Evolutionary conservation across 2,113 vertebrate genomes (phyloP).

Genomic region (Oryzias curvinotus): DNA sequence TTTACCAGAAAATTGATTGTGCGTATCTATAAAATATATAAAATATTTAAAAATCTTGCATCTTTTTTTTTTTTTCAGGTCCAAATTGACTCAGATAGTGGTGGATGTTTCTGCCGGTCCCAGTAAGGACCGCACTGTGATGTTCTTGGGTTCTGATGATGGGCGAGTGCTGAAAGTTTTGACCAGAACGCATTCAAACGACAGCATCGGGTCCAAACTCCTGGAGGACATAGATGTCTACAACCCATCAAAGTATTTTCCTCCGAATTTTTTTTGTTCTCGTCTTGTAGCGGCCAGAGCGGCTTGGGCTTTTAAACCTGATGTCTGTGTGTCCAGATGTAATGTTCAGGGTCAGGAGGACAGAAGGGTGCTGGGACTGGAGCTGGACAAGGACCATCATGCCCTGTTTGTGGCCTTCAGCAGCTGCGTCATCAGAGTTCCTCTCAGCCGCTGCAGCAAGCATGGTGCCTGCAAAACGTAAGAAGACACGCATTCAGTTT

Average conservation of each 20-base stretch:
- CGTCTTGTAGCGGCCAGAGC: neutral
- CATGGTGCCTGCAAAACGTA: conserved; percentile 79
- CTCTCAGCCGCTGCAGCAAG: conserved; percentile 80
- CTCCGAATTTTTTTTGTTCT: neutral
- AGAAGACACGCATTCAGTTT: conserved; percentile 12
- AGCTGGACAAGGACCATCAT: conserved; percentile 83
- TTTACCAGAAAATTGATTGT: too few species aligned
- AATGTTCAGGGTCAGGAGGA: conserved; percentile 72
- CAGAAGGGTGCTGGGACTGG: conserved; percentile 78
- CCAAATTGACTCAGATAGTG: conserved; percentile 83
- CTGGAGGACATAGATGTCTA: conserved; percentile 88
- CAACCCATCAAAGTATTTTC: conserved; percentile 63
- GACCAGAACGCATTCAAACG: conserved; percentile 49
- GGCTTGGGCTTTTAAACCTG: rapidly evolving
- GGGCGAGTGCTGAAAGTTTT: conserved; percentile 87
- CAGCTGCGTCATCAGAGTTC: conserved; percentile 82
- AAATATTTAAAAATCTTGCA: too few species aligned
- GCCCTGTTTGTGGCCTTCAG: conserved; percentile 85
- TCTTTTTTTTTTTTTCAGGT: conserved; percentile 60
- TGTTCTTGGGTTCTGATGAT: conserved; percentile 88
- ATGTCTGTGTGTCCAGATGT: conserved; percentile 72
- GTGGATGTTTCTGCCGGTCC: conserved; percentile 84
- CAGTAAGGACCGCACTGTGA: conserved; percentile 77
- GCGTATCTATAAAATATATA: too few species aligned
- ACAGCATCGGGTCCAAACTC: conserved; percentile 64